Base-by-base conservation (phyloP, 2,113 vertebrate species). In the Pterocles gutturalis region DNA sequence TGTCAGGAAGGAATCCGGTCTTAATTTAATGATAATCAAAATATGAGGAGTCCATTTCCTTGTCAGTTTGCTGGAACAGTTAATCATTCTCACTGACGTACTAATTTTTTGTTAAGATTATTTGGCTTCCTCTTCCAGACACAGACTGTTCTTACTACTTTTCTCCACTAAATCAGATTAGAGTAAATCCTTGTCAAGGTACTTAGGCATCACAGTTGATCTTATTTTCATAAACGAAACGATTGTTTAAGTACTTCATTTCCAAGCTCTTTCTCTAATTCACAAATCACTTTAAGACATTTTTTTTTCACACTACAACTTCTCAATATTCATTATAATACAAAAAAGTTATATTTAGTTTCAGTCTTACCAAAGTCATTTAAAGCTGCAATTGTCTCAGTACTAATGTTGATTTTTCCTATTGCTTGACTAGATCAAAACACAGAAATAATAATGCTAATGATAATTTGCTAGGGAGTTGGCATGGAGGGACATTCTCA, bases 361-460 rank as follows among this genome's bases (percentile, higher is more conserved):
- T 31, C 73, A 75, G 0, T 33, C 34, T 34, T 85, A 41, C 31
- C 46, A 79, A 90, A 92, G 70, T 60, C 57, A 90, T 53, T 83
- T 70, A 54, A 65, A 90, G 54, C 75, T 72, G 53, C 53, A 43
- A 7, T 87, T 93, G 51, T 89, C 55, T 89, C 69, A 34, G 8
- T 54, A 73, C n/a, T 93, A 62, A 66, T 58, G 36, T 75, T 91
- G 55, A 38, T 58, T 61, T 65, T 89, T 82, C 46, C 72, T 78
- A 10, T 89, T 75, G 69, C 73, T 82, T 90, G 43, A 33, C n/a
- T 41, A 62, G 87, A 82, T 70, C n/a, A 87, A 96, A 94, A 66
- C 18, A 46, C 16, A 89, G 64, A 84, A 91, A 91, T 91, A 91
- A 94, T 94, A 88, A 54, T 29, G 25, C 55, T 93, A 71, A 91